Conservation (phyloP, 2,797 vertebrate genomes). For the Xenops minutus region DNA sequence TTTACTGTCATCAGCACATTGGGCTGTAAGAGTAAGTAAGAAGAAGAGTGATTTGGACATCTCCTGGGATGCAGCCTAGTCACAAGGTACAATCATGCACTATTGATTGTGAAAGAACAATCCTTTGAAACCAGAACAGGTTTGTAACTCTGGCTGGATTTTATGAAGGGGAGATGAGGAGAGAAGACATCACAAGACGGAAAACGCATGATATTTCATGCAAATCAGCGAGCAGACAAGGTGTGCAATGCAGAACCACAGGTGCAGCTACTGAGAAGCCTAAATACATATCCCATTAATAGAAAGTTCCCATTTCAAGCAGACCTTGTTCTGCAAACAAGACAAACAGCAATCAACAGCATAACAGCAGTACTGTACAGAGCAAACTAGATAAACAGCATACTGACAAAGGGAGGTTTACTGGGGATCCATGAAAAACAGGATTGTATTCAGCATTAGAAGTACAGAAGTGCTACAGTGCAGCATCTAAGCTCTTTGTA, state of each 20-base stretch:
- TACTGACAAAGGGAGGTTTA: slow-evolving; percentile 15
- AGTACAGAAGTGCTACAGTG: background rate
- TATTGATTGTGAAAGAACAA: background rate
- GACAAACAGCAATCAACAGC: background rate
- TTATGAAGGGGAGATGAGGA: background rate
- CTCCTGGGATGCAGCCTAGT: background rate
- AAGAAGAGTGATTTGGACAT: background rate
- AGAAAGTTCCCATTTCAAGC: background rate
- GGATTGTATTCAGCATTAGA: background rate
- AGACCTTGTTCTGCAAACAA: background rate
- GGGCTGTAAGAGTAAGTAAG: background rate
- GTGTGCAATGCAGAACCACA: background rate
- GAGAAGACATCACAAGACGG: background rate
- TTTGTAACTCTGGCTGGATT: background rate
- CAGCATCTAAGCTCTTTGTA: background rate
- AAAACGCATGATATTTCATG: background rate
- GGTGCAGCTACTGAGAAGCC: background rate
- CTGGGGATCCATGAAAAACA: background rate
- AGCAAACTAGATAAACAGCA: background rate
- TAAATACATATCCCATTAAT: background rate
- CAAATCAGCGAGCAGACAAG: background rate
- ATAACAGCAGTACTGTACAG: background rate
- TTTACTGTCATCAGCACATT: background rate
- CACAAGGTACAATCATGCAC: background rate
- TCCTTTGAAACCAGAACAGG: background rate